A percentile compares a stretch with the other conserved stretches of the same genome.
Evolutionary conservation across 2,797 vertebrate species (phyloP).

Genomic region (Onychomys torridus): DNA sequence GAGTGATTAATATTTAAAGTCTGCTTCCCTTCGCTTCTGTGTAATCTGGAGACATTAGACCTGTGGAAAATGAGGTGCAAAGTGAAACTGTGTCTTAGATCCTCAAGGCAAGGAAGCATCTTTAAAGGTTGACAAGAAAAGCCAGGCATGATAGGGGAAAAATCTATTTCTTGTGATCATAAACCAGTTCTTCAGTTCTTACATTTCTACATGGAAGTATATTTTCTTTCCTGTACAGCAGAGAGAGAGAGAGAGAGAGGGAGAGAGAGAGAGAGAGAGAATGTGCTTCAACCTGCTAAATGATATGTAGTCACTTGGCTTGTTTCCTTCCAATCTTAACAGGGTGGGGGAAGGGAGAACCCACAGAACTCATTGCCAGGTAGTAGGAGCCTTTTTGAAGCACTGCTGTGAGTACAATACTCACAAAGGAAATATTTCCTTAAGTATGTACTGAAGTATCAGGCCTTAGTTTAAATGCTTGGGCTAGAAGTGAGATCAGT

Average conservation of each 20-base stretch:
- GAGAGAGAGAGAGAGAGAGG: neutral
- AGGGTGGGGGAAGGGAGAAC: neutral
- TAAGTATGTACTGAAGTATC: neutral
- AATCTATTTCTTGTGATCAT: slow-evolving; percentile 53
- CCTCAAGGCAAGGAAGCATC: neutral
- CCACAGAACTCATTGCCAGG: neutral
- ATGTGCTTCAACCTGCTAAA: neutral
- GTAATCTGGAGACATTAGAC: slow-evolving; percentile 41
- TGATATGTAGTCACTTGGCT: slow-evolving; percentile 15
- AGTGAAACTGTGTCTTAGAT: slow-evolving; percentile 54
- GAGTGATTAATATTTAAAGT: slow-evolving; percentile 75
- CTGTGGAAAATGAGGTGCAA: slow-evolving; percentile 20
- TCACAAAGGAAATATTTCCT: neutral
- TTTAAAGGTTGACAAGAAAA: slow-evolving; percentile 43
- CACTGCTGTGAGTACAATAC: neutral
- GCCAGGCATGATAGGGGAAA: neutral
- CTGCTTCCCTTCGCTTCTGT: slow-evolving; percentile 54
- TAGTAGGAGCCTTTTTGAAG: neutral
- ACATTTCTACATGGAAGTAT: neutral
- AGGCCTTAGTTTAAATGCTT: neutral
- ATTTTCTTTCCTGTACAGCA: slow-evolving; percentile 33
- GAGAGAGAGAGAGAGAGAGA: neutral
- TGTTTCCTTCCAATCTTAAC: neutral
- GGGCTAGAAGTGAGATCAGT: neutral
- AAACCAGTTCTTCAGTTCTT: slow-evolving; percentile 42